Evolutionary conservation across 1,140 invertebrate species (phyloP).

Genomic region (Babylonia areolata): DNA sequence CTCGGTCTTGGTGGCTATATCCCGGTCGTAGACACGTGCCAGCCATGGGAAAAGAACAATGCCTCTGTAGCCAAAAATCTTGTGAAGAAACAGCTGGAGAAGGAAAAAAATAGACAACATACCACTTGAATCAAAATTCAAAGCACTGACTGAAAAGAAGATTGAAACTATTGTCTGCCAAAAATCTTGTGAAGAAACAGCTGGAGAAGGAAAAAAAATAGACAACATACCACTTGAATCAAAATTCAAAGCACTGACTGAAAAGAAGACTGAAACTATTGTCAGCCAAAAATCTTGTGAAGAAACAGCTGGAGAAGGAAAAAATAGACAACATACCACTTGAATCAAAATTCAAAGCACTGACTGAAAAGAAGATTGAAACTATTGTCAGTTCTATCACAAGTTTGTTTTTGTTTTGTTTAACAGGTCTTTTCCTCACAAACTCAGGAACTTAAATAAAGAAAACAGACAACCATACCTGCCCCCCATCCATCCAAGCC

Average conservation of each 20-base stretch:
- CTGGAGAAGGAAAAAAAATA: conserved; percentile 56
- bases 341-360: neutral
- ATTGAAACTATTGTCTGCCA: too few species aligned
- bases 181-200: conserved; percentile 96
- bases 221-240: neutral
- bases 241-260: neutral
- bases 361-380: neutral
- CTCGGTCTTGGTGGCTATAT: conserved; percentile 81
- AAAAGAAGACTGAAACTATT: too few species aligned
- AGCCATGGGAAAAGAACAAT: conserved; percentile 97
- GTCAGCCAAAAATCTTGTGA: conserved; percentile 95
- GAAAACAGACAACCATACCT: too few species aligned
- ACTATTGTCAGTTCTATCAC: too few species aligned
- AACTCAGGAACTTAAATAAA: too few species aligned
- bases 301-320: conserved; percentile 83
- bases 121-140: neutral
- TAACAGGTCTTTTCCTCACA: too few species aligned
- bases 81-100: conserved; percentile 88
- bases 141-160: neutral
- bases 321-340: neutral
- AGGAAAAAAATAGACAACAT: neutral
- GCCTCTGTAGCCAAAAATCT: conserved; percentile 96
- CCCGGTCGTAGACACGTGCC: conserved; percentile 94
- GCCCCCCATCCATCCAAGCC: too few species aligned
- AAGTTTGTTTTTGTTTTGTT: too few species aligned